Percentiles rank a stretch among this genome's conserved stretches.
Conservation (phyloP, 1,140 invertebrate species). For the Eueides isabella region DNA sequence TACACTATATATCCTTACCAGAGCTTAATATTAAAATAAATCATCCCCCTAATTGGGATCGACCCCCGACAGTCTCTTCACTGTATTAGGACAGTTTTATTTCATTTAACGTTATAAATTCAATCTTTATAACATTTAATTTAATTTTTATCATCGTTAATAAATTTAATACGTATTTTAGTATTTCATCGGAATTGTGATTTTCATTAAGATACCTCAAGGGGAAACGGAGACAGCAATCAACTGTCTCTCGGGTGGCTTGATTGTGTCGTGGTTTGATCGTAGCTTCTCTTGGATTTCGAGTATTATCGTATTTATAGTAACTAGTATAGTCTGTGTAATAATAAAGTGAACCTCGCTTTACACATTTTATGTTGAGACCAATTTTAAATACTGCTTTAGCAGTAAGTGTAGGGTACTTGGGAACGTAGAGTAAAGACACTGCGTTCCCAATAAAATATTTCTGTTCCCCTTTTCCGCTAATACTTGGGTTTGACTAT, state of each 20-base stretch:
- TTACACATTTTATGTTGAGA: background rate
- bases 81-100: too few relatives aligned
- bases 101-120: background rate
- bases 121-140: background rate
- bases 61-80: too few relatives aligned
- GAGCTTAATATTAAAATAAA: too few relatives aligned
- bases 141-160: background rate
- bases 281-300: background rate
- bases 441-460: too few relatives aligned
- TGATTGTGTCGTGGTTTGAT: background rate
- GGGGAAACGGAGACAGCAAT: slow-evolving; percentile 4
- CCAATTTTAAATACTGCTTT: background rate
- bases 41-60: too few relatives aligned
- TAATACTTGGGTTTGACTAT: too few relatives aligned
- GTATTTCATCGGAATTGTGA: background rate
- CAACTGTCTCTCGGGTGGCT: background rate
- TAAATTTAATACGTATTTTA: background rate
- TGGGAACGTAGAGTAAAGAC: too few relatives aligned
- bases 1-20: too few relatives aligned
- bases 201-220: slow-evolving; percentile 10
- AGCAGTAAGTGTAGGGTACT: too few relatives aligned
- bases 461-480: too few relatives aligned
- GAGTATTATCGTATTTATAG: background rate
- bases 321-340: background rate
- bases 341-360: background rate